Conservation (phyloP, 2,797 vertebrate genomes). For the Alexandromys oeconomus region DNA sequence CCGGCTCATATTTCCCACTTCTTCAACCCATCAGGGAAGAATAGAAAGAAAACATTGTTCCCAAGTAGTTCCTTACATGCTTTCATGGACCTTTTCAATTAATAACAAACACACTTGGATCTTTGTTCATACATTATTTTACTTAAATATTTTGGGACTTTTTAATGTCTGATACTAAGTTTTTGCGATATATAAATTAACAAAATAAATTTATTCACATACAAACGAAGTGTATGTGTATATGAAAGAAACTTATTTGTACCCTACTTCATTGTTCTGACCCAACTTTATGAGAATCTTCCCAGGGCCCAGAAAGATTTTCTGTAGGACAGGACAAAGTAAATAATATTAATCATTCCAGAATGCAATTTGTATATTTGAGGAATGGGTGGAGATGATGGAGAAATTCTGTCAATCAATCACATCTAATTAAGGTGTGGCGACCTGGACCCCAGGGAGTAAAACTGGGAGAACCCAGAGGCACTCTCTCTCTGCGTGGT, state of each 20-base stretch:
- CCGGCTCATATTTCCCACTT: neutral
- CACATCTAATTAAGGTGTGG: no score
- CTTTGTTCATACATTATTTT: neutral
- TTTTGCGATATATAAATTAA: neutral
- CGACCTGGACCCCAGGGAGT: no score
- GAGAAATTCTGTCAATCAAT: no score
- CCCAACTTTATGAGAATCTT: slow-evolving; percentile 17
- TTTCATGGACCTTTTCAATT: neutral
- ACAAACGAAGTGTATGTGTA: neutral
- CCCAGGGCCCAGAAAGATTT: neutral
- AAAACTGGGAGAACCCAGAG: no score
- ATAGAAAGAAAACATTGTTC: neutral
- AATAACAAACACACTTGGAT: neutral
- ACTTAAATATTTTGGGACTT: neutral
- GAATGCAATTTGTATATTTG: neutral
- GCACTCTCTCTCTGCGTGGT: no score
- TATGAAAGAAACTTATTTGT: neutral
- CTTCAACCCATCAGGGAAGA: neutral
- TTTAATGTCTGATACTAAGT: neutral
- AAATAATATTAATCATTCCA: slow-evolving; percentile 1
- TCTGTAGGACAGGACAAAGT: neutral
- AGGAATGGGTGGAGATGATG: neutral
- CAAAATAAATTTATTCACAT: neutral
- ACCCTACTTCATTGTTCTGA: neutral
- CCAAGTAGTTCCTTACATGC: neutral